Percentiles rank a stretch among this genome's conserved stretches.
phyloP scores from a whole-genome alignment of 1,140 invertebrate species.

The Drosophila paulistorum region DNA sequence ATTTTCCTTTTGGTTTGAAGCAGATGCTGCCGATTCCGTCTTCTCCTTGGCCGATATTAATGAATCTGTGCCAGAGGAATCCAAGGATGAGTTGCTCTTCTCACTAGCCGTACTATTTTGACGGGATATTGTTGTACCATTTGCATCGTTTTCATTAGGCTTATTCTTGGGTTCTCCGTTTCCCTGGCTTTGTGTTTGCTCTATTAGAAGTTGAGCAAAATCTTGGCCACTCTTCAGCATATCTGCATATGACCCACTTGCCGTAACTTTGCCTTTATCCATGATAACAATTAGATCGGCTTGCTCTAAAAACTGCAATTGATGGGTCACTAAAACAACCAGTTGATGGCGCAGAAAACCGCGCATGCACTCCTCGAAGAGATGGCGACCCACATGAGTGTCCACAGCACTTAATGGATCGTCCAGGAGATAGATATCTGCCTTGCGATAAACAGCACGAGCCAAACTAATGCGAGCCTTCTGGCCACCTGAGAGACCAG shows the following conservation, averaged over 20 bases:
- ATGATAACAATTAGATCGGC: constrained; percentile 89
- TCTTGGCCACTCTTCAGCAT: constrained; percentile 86
- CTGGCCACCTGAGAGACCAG: constrained; percentile 92
- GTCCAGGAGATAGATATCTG: constrained; percentile 92
- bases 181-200: constrained; percentile 73
- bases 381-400: constrained; percentile 88
- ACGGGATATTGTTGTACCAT: constrained; percentile 82
- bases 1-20: constrained; percentile 83
- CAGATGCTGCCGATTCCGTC: constrained; percentile 24
- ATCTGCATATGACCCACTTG: constrained; percentile 86
- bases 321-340: constrained; percentile 91
- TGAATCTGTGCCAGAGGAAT: constrained; percentile 84
- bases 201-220: constrained; percentile 86
- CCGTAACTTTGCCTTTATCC: constrained; percentile 85
- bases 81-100: constrained; percentile 75
- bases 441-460: constrained; percentile 87
- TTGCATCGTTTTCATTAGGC: not conserved
- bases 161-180: constrained; percentile 53
- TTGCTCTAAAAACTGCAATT: constrained; percentile 90
- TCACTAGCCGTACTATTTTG: constrained; percentile 62
- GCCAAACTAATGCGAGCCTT: constrained; percentile 92
- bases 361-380: constrained; percentile 88
- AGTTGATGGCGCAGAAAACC: constrained; percentile 83
- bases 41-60: constrained; percentile 68
- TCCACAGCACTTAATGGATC: constrained; percentile 93